Percentiles rank a stretch among this genome's conserved stretches.
Evolutionary conservation across 2,797 vertebrate species (phyloP).

Genomic region (Botia almorhae): DNA sequence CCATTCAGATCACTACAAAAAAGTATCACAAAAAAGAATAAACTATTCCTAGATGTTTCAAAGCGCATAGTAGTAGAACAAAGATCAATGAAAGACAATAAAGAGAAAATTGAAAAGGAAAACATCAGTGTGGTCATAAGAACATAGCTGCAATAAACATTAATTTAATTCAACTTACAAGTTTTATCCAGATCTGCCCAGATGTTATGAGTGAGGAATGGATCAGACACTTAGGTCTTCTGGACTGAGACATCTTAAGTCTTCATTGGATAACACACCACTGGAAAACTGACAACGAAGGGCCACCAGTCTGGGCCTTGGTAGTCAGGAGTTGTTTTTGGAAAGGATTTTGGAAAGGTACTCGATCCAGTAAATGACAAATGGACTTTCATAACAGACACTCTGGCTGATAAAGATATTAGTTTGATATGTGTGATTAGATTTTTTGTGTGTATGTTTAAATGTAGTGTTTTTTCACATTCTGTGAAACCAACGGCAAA

Average conservation of each 20-base stretch:
- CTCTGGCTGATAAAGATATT: constrained; percentile 23
- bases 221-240: constrained; percentile 53
- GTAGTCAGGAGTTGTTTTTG: constrained; percentile 30
- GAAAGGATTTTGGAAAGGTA: constrained; percentile 4
- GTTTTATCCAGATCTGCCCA: constrained; percentile 65
- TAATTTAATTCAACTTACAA: constrained; percentile 75
- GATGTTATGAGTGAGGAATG: constrained; percentile 67
- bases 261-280: constrained; percentile 76
- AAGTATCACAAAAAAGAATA: not conserved
- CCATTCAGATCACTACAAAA: not conserved
- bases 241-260: constrained; percentile 74
- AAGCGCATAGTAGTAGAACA: constrained; percentile 10
- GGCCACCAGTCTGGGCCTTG: constrained; percentile 33
- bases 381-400: constrained; percentile 23
- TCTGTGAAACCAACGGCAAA: constrained; percentile 57
- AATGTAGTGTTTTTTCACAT: constrained; percentile 58
- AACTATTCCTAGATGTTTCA: not conserved
- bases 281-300: constrained; percentile 66
- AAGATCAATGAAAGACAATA: not conserved
- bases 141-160: constrained; percentile 3
- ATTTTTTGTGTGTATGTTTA: constrained; percentile 58
- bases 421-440: too few relatives aligned
- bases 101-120: not conserved
- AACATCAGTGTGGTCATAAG: constrained; percentile 1
- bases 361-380: constrained; percentile 40